phyloP scores from a whole-genome alignment of 2,888 invertebrate species.

The Syrphus vitripennis region DNA sequence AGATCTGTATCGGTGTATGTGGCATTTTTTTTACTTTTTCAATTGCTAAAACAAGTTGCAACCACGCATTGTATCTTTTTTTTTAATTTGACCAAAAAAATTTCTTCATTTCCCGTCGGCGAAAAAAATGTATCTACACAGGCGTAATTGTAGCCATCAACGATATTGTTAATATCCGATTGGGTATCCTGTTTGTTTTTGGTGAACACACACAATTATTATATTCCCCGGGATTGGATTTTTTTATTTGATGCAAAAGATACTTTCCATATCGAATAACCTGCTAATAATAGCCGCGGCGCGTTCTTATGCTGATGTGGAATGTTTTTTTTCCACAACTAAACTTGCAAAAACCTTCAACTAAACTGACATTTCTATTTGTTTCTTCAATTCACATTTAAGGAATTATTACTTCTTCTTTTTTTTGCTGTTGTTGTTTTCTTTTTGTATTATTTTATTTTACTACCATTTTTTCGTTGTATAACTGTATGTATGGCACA shows the following conservation, averaged over 20 bases:
- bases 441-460: slow-evolving; percentile 22
- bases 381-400: slow-evolving; percentile 72
- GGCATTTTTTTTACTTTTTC: background rate
- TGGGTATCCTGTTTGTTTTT: background rate
- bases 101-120: slow-evolving; percentile 5
- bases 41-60: background rate
- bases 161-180: background rate
- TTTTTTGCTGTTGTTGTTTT: slow-evolving; percentile 1
- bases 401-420: slow-evolving; percentile 67
- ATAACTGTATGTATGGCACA: slow-evolving; percentile 19
- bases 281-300: slow-evolving; percentile 52
- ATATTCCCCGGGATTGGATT: no score
- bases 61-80: background rate
- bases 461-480: slow-evolving; percentile 17
- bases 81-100: background rate
- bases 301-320: slow-evolving; percentile 45
- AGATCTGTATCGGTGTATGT: background rate
- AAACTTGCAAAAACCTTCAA: slow-evolving; percentile 75
- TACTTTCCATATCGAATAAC: background rate
- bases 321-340: slow-evolving; percentile 69
- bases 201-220: background rate
- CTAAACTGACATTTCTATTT: slow-evolving; percentile 75
- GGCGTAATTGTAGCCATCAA: background rate
- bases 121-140: background rate
- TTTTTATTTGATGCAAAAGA: slow-evolving; percentile 6